Base-by-base conservation (phyloP, 2,113 vertebrate genomes). In the Elachura formosa region DNA sequence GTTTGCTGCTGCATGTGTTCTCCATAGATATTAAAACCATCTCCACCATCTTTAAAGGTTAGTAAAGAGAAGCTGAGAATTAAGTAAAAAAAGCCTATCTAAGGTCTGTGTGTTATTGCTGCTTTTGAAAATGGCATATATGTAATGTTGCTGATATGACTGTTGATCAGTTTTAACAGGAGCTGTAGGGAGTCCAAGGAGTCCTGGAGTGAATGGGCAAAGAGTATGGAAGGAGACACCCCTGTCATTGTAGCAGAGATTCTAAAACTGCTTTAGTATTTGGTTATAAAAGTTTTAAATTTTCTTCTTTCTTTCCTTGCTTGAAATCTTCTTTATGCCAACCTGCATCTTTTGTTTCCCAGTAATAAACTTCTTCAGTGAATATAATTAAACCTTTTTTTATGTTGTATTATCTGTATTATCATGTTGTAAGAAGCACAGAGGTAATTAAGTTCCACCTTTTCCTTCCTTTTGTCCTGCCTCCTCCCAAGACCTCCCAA, bases 171-270 rank as follows among this genome's bases (percentile, higher is more conserved):
- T 2, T 48, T 67, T 67, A 54, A 36, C 19, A 23, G 12, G 11
- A 31, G 2, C 14, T 21, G 33, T 14, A 45, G 21, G 10, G 7
- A 26, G 31, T 33, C 8, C 4, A 7, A 73, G 14, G 18, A 84
- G 4, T 45, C 38, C 23, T 66, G 55, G 8, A 40, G 8, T 20
- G 17, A 59, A 68, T 54, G 14, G 25, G 28, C 13, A 73, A 89
- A 76, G 31, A 34, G 2, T 5, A 41, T 8, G 3, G 23, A 23
- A 83, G 13, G 9, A 3, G 14, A 14, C 4, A 73, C 0, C 0
- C 3, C 12, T 21, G 5, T 3, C 12, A n/a, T 49, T 49, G 21
- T 14, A 66, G 24, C 24, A 46, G 21, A 67, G 6, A 16, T 78
- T 71, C 55, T 76, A 55, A 5, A 66, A 31, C 9, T 29, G 21